Conservation (phyloP, 2,888 invertebrate species). For the Crioceris asparagi region DNA sequence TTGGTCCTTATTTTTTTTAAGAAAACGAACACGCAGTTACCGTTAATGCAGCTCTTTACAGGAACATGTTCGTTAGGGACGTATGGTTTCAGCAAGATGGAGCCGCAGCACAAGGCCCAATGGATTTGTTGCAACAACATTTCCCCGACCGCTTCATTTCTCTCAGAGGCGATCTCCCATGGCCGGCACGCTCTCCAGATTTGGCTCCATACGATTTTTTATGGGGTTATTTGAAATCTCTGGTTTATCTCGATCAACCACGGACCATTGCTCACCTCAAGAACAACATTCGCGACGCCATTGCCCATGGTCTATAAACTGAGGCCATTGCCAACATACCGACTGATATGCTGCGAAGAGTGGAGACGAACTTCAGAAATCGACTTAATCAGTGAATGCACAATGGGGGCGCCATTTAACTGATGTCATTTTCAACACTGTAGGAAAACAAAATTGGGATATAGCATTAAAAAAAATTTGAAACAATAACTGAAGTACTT, state of each 20-base stretch:
- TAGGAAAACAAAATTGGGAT: not conserved
- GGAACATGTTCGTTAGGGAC: not conserved
- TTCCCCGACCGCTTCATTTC: conserved; percentile 4
- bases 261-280: too few species aligned
- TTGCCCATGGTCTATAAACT: too few species aligned
- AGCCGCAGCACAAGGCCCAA: not conserved
- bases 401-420: too few species aligned
- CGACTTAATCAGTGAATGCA: too few species aligned
- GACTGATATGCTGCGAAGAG: too few species aligned
- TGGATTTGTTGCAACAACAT: not conserved
- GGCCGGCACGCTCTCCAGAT: conserved; percentile 1
- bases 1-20: not conserved
- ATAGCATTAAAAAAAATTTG: not conserved
- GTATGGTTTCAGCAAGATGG: not conserved
- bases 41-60: not conserved
- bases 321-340: too few species aligned
- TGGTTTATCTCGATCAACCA: too few species aligned
- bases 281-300: too few species aligned
- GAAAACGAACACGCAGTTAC: not conserved
- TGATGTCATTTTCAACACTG: too few species aligned
- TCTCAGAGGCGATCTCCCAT: conserved; percentile 1
- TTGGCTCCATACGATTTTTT: not conserved
- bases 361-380: too few species aligned
- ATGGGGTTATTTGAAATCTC: not conserved
- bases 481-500: not conserved